Conservation (phyloP, 2,888 invertebrate species). For the Lottia gigantea region DNA sequence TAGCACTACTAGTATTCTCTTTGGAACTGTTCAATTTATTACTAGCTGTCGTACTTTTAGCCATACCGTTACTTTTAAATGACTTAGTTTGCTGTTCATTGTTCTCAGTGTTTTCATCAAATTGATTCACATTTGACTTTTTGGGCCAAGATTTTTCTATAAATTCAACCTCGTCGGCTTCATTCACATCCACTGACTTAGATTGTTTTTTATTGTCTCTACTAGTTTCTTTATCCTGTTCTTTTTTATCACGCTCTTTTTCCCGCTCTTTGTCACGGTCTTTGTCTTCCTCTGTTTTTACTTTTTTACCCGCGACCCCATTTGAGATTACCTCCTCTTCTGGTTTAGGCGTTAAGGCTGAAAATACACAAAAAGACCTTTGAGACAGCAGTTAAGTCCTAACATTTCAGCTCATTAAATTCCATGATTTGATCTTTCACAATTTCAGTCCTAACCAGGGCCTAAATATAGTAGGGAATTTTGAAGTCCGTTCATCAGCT, state of each 20-base stretch:
- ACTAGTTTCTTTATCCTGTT: constrained; percentile 38
- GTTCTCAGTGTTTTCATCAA: constrained; percentile 58
- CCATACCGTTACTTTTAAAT: constrained; percentile 46
- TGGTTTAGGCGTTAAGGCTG: constrained; percentile 65
- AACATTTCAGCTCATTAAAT: too few relatives aligned
- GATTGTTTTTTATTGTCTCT: constrained; percentile 23
- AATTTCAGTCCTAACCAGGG: too few relatives aligned
- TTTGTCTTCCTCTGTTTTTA: constrained; percentile 36
- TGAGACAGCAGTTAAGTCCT: too few relatives aligned
- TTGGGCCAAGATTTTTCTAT: constrained; percentile 61
- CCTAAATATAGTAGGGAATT: too few relatives aligned
- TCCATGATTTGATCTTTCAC: too few relatives aligned
- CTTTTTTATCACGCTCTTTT: constrained; percentile 34
- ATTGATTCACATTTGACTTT: constrained; percentile 61
- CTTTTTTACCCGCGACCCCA: constrained; percentile 58
- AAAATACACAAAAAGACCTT: constrained; percentile 22
- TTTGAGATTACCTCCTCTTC: constrained; percentile 69
- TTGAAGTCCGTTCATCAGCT: too few relatives aligned
- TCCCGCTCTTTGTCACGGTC: constrained; percentile 32
- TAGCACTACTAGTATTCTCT: constrained; percentile 46
- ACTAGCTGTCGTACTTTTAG: constrained; percentile 41
- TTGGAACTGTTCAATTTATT: constrained; percentile 60
- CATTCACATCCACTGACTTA: constrained; percentile 43
- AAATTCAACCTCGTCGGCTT: constrained; percentile 59
- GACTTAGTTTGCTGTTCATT: constrained; percentile 60